Evolutionary conservation across 2,797 vertebrate species (phyloP).

Genomic region (Stomatorhinus walkeri): DNA sequence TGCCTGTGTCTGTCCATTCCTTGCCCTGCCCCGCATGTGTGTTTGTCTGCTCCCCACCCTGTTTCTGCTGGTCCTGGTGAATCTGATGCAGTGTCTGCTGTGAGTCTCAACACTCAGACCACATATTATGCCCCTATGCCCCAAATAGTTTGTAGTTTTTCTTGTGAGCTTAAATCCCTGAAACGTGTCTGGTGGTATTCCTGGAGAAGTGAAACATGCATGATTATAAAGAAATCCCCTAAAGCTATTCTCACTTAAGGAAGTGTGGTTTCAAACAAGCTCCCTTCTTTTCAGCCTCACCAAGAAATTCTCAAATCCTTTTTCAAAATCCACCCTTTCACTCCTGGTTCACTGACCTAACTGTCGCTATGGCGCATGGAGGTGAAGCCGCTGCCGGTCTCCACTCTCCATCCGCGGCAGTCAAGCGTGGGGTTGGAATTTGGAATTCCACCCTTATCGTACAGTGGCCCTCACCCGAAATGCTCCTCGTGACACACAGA

Average conservation of each 20-base stretch:
- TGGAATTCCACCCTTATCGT: neutral
- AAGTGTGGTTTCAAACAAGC: neutral
- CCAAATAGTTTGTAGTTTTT: neutral
- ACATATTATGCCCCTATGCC: neutral
- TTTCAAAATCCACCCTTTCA: neutral
- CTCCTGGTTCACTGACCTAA: neutral
- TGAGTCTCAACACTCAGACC: neutral
- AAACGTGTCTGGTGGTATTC: neutral
- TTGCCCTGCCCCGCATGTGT: neutral
- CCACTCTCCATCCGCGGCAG: neutral
- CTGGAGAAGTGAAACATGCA: constrained; percentile 12
- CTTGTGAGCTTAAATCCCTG: neutral
- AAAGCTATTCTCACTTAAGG: neutral
- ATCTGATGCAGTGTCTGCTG: neutral
- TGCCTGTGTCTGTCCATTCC: neutral
- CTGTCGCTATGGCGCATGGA: neutral
- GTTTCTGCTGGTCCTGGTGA: neutral
- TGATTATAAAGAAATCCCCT: constrained; percentile 12
- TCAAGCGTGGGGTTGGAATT: neutral
- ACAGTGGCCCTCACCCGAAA: neutral
- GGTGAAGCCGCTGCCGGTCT: neutral
- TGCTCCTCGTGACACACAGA: neutral
- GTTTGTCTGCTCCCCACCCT: neutral
- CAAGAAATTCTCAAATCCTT: neutral
- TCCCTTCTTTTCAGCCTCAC: neutral